Base-by-base conservation (phyloP, 2,888 invertebrate species). In the Micoletzkya japonica region DNA sequence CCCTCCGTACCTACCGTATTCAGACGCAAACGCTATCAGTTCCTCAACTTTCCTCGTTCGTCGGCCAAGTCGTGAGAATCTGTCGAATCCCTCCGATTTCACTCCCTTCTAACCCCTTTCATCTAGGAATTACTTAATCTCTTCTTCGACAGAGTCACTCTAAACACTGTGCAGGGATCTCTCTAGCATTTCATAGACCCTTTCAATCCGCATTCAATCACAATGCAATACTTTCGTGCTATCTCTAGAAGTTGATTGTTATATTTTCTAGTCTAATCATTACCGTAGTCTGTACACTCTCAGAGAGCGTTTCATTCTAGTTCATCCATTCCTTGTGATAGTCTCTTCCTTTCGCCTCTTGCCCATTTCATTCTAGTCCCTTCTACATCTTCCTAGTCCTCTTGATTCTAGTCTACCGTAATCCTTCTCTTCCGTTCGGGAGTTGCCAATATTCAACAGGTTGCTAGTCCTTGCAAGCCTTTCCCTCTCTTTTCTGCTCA, bases 1-100 rank as follows among this genome's bases (percentile, higher is more conserved):
- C n/a, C n/a, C n/a, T n/a, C n/a, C n/a, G n/a, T n/a, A n/a, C n/a
- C n/a, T n/a, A 6, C 24, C 17, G 26, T 34, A 73, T 78, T 73
- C 64, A 80, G 80, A 74, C 76, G 82, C 39, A 81, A 82, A 73
- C 77, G 81, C 24, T 82, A 82, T 71, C 81, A 81, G 70, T 82
- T 82, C 71, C 73, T 82, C 69, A 82, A 82, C 74, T 82, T 82
- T 69, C 82, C 82, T 44, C 73, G 81, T 67, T 77, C 82, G 26
- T 74, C 81, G 63, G 77, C 78, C 59, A 80, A 77, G 70, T 80
- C 80, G 50, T 80, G 72, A 73, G 59, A 59, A 59, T 39, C 44
- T n/a, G 7, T 39, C 17, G 39, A 10, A 39, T 39, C 30, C 39
- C 24, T 50, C 24, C 24, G 34, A 58, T 36, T 58, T 58, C 30